These are phyloP conservation scores for Protobothrops mucrosquamatus DNA, from an alignment of 2,113 vertebrate species.

Conservation along the genomic window DNA sequence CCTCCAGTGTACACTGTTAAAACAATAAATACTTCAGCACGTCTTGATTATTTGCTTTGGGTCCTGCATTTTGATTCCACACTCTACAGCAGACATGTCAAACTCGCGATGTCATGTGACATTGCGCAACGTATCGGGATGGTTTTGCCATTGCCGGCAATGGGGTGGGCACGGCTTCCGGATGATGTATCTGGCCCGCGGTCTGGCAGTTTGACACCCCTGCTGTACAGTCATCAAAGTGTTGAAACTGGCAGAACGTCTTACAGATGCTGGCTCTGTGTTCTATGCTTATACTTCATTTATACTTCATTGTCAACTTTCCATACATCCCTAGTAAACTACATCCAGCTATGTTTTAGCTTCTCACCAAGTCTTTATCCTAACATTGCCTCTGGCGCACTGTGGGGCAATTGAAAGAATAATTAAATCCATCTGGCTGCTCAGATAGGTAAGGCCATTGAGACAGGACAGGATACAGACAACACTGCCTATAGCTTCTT, in stretches of 20 bases:
- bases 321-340: not conserved
- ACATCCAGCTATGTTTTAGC: not conserved
- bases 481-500: too few species aligned
- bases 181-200: too few species aligned
- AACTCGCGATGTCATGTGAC: too few species aligned
- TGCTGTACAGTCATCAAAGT: not conserved
- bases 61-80: not conserved
- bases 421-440: not conserved
- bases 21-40: not conserved
- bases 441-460: not conserved
- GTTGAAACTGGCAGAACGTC: not conserved
- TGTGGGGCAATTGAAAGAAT: not conserved
- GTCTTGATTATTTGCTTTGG: not conserved
- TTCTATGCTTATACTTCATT: not conserved
- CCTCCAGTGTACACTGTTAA: too few species aligned
- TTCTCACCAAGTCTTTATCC: not conserved
- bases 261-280: not conserved
- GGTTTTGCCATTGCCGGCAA: too few species aligned
- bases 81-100: not conserved
- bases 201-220: too few species aligned
- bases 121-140: too few species aligned
- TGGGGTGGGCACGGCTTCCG: too few species aligned
- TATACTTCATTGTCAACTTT: not conserved
- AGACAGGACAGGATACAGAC: not conserved
- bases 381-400: not conserved